A percentile compares a stretch with the other conserved stretches of the same genome.
Conservation (phyloP, 2,113 vertebrate genomes). For the Siphamia tubifer region DNA sequence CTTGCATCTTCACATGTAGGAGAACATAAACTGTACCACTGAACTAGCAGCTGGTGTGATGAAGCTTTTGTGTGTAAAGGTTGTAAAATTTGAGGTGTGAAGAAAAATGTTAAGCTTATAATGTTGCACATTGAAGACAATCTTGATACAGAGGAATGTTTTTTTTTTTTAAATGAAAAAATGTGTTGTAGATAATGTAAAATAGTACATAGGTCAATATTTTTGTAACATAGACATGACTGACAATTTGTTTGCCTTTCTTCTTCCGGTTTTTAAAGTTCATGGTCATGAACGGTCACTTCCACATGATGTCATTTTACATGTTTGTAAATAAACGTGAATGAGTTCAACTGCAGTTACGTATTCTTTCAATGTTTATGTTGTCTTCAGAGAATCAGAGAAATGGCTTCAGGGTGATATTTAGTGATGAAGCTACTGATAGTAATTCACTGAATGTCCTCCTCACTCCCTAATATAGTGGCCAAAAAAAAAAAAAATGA, state of each 20-base stretch:
- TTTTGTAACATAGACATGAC: conserved; percentile 77
- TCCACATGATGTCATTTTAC: conserved; percentile 20
- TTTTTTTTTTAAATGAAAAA: conserved; percentile 35
- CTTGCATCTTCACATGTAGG: conserved; percentile 35
- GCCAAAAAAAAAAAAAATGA: too few relatives aligned
- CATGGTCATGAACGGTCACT: conserved; percentile 36
- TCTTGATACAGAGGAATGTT: conserved; percentile 62
- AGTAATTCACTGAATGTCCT: too few relatives aligned
- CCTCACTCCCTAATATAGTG: too few relatives aligned
- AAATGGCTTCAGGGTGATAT: too few relatives aligned
- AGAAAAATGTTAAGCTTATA: conserved; percentile 37
- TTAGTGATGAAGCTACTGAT: too few relatives aligned
- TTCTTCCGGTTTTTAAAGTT: conserved; percentile 35
- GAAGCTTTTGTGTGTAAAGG: conserved; percentile 60
- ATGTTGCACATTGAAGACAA: conserved; percentile 69
- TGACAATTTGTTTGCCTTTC: conserved; percentile 37
- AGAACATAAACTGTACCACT: conserved; percentile 18
- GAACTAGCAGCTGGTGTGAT: conserved; percentile 37
- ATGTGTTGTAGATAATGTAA: conserved; percentile 81
- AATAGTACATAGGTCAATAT: conserved; percentile 76
- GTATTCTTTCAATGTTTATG: too few relatives aligned
- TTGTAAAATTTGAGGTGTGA: conserved; percentile 28
- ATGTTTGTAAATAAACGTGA: conserved; percentile 77
- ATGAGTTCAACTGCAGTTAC: too few relatives aligned
- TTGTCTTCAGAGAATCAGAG: too few relatives aligned